These are phyloP conservation scores for Ataeniobius toweri DNA, from an alignment of 2,797 vertebrate species.

Conservation along the genomic window DNA sequence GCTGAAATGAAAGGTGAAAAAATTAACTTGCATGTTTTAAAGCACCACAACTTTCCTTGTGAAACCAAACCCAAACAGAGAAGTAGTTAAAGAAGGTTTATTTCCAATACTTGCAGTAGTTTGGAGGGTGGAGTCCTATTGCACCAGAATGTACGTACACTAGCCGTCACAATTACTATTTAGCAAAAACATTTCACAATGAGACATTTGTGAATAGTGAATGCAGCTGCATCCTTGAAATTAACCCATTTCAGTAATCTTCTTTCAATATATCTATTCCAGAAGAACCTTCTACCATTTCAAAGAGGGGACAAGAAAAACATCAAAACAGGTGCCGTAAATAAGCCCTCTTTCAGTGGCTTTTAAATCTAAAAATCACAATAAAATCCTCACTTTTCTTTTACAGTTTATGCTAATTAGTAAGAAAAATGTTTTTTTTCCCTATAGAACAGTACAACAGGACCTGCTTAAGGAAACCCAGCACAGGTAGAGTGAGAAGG, in stretches of 20 bases:
- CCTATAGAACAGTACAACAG: slow-evolving; percentile 34
- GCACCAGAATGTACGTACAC: slow-evolving; percentile 70
- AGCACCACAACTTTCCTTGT: slow-evolving; percentile 41
- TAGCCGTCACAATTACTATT: slow-evolving; percentile 64
- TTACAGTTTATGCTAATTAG: slow-evolving; percentile 56
- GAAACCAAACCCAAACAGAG: slow-evolving; percentile 50
- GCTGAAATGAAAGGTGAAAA: slow-evolving; percentile 38
- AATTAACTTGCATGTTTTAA: slow-evolving; percentile 27
- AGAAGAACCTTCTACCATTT: slow-evolving; percentile 41
- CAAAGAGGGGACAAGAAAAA: slow-evolving; percentile 49
- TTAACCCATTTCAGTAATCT: slow-evolving; percentile 32
- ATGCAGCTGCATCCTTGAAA: slow-evolving; percentile 54
- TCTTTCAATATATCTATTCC: slow-evolving; percentile 31
- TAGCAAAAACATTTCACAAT: slow-evolving; percentile 55
- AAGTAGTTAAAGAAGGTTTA: slow-evolving; percentile 55
- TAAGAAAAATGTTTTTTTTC: slow-evolving; percentile 49
- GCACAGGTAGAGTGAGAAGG: slow-evolving; percentile 39
- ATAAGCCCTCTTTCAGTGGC: slow-evolving; percentile 46
- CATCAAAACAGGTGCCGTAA: slow-evolving; percentile 41
- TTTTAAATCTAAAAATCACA: slow-evolving; percentile 59
- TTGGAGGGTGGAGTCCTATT: slow-evolving; percentile 66
- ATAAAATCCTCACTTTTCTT: slow-evolving; percentile 50
- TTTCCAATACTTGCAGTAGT: slow-evolving; percentile 58
- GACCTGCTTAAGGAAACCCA: slow-evolving; percentile 40
- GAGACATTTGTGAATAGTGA: slow-evolving; percentile 47